Base-by-base conservation (phyloP, 2,888 invertebrate genomes). In the Tenthredo distinguenda region DNA sequence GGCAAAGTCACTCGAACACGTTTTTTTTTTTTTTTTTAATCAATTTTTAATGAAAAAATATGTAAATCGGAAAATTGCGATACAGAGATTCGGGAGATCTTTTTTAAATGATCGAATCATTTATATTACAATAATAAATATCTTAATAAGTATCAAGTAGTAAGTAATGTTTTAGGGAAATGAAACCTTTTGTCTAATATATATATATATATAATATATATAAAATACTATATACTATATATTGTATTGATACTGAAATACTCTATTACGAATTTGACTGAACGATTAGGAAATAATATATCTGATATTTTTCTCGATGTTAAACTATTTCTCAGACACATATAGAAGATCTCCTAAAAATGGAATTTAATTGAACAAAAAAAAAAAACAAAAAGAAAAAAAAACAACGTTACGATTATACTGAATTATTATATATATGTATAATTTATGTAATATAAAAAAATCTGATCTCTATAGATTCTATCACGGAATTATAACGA, bases 261-360 rank as follows among this genome's bases (percentile, higher is more conserved):
- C 89, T 86, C 55, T 58, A 34, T 79, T 88, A 89, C 88, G 87
- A 91, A 92, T 91, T 92, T 88, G 92, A 92, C 91, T 92, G 92
- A 92, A 89, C 89, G 89, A 90, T 88, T 90, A 91, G 89, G 86
- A 87, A 89, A 87, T 90, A 89, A 89, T 90, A 91, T 91, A 91
- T 87, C 89, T 88, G 90, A 92, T 92, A 92, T 92, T 93, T 93
- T 93, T 93, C 92, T 92, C 91, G 91, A 92, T 91, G 91, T 92
- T 92, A 91, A 92, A 92, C 92, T 92, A 92, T 90, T 90, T 91
- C 90, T 91, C 91, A 88, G 88, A 90, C 88, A 89, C 90, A 88
- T 91, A 90, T 15, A 15, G 37, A 40, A 37, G 5, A 43, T 9
- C 18, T 31, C 4, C 37, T n/a, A 40, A 81, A 82, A 77, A 87